phyloP scores from a whole-genome alignment of 1,140 invertebrate genomes.

The Hycleus cichorii region DNA sequence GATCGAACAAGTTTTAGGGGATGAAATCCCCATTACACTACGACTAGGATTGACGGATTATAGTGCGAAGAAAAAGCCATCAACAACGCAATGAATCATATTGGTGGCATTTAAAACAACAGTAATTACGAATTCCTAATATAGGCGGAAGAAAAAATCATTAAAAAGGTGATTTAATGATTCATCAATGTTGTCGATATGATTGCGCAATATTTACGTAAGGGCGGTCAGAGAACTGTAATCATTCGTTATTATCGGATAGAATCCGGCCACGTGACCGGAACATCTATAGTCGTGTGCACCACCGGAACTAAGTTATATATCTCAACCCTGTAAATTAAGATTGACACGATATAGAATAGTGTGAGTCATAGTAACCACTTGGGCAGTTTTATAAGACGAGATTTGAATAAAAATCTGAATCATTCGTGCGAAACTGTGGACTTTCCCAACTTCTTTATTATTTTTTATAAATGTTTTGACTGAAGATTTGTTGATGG shows the following conservation, averaged over 20 bases:
- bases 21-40: constrained; percentile 2
- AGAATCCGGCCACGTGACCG: constrained; percentile 32
- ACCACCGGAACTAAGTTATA: constrained; percentile 29
- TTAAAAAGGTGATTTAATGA: not conserved
- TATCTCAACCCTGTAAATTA: constrained; percentile 16
- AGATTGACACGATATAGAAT: constrained; percentile 5
- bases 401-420: too few species aligned
- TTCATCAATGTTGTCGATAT: not conserved
- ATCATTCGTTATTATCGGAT: constrained; percentile 10
- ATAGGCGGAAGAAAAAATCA: not conserved
- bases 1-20: constrained; percentile 3
- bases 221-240: not conserved
- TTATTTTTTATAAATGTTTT: too few species aligned
- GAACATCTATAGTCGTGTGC: constrained; percentile 28
- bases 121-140: not conserved
- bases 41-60: constrained; percentile 2
- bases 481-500: too few species aligned
- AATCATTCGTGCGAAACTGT: too few species aligned
- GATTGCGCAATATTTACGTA: not conserved
- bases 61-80: not conserved
- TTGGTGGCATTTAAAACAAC: not conserved
- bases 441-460: too few species aligned
- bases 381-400: too few species aligned
- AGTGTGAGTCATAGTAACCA: constrained; percentile 1
- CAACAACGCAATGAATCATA: not conserved